These are phyloP conservation scores for Galbula dea DNA, from an alignment of 2,113 vertebrate genomes.

Conservation along the genomic window DNA sequence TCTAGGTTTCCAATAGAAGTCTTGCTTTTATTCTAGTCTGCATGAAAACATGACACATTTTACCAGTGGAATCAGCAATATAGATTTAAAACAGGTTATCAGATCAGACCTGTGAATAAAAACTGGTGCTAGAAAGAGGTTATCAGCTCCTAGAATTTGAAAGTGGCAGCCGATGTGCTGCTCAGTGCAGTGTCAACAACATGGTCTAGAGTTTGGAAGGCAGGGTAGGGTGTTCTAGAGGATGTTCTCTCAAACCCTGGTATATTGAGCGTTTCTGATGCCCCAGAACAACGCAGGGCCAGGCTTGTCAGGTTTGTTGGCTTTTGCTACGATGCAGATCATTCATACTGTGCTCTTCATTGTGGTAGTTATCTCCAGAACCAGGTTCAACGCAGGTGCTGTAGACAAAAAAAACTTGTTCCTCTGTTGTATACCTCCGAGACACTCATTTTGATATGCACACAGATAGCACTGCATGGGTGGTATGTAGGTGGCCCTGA, in stretches of 20 bases:
- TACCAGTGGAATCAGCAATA: not conserved
- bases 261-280: not conserved
- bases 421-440: not conserved
- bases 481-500: not conserved
- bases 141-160: not conserved
- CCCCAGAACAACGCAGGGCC: not conserved
- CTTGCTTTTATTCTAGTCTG: not conserved
- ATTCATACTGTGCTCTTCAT: not conserved
- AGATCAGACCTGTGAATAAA: not conserved
- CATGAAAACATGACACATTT: fast-evolving
- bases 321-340: not conserved
- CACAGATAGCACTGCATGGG: not conserved
- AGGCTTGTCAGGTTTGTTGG: not conserved
- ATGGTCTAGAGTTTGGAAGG: not conserved
- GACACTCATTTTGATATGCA: not conserved
- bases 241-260: not conserved
- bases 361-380: not conserved
- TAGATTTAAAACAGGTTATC: not conserved
- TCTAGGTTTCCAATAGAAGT: not conserved
- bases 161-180: not conserved
- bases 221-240: not conserved
- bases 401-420: not conserved
- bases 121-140: not conserved
- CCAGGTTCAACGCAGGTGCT: not conserved
- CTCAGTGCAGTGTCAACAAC: no score